Evolutionary conservation across 37 sponge, comb jelly and placozoan species (phyloP).

Genomic region (Haliclona indistincta): DNA sequence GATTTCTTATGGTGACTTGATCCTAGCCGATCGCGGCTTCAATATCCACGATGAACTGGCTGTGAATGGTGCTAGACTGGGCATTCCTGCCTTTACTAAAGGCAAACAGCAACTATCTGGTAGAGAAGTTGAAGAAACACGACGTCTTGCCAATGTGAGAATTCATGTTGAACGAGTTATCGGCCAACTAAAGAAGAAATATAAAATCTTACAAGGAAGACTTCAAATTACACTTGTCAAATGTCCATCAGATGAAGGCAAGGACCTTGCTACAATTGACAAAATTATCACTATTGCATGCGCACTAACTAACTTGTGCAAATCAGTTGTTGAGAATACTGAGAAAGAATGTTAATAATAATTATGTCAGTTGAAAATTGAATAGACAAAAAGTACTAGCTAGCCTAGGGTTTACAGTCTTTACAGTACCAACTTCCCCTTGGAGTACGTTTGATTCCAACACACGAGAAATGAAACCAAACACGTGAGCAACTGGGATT

Average conservation of each 20-base stretch:
- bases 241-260: not conserved
- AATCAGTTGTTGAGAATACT: too few relatives aligned
- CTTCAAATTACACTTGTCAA: not conserved
- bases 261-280: not conserved
- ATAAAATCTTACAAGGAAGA: constrained; percentile 10
- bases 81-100: constrained; percentile 14
- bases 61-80: constrained; percentile 13
- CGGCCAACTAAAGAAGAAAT: constrained; percentile 8
- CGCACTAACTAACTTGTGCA: not conserved
- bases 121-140: not conserved
- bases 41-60: constrained; percentile 12
- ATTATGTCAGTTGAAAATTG: too few relatives aligned
- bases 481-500: too few relatives aligned
- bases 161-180: constrained; percentile 36
- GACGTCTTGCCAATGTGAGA: constrained; percentile 2
- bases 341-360: too few relatives aligned
- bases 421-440: too few relatives aligned
- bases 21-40: constrained; percentile 37
- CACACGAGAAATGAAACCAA: too few relatives aligned
- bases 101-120: constrained; percentile 16
- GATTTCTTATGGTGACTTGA: constrained; percentile 7
- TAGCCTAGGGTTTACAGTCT: too few relatives aligned
- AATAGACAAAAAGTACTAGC: too few relatives aligned
- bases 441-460: too few relatives aligned
- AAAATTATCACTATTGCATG: not conserved